Evolutionary conservation across 2,797 vertebrate genomes (phyloP).

Genomic region (Phrynocephalus forsythii): DNA sequence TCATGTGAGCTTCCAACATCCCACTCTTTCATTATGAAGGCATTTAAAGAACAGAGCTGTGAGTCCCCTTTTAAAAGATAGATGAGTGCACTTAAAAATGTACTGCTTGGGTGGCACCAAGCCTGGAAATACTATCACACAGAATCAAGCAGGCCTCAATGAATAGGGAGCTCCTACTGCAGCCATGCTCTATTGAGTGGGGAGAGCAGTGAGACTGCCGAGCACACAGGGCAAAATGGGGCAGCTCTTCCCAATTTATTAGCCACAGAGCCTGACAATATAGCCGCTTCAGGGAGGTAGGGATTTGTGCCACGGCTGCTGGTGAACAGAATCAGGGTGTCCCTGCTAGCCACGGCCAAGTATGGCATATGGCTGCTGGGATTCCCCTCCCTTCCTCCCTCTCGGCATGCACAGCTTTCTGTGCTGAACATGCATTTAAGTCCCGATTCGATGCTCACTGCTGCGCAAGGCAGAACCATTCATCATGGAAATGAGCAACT

Average conservation of each 20-base stretch:
- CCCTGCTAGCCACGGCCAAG: too few relatives aligned
- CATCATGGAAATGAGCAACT: neutral
- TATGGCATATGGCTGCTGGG: neutral
- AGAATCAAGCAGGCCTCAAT: neutral
- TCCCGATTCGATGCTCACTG: neutral
- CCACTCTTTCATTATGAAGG: too few relatives aligned
- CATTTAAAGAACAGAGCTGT: too few relatives aligned
- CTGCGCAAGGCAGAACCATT: constrained; percentile 7
- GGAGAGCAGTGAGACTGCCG: neutral
- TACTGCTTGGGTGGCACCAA: neutral
- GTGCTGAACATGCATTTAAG: neutral
- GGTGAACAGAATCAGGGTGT: neutral
- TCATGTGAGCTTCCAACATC: too few relatives aligned
- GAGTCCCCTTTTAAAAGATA: too few relatives aligned
- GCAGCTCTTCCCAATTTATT: neutral
- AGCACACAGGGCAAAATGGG: neutral
- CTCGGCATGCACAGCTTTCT: neutral
- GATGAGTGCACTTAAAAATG: too few relatives aligned
- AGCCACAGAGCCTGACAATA: neutral
- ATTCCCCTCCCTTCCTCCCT: neutral
- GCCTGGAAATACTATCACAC: neutral
- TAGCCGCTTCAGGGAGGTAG: neutral
- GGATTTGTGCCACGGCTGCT: neutral
- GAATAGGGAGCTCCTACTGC: neutral
- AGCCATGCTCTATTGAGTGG: neutral